These are phyloP conservation scores for Lagenorhynchus albirostris DNA, from an alignment of 2,113 vertebrate species.

Conservation along the genomic window DNA sequence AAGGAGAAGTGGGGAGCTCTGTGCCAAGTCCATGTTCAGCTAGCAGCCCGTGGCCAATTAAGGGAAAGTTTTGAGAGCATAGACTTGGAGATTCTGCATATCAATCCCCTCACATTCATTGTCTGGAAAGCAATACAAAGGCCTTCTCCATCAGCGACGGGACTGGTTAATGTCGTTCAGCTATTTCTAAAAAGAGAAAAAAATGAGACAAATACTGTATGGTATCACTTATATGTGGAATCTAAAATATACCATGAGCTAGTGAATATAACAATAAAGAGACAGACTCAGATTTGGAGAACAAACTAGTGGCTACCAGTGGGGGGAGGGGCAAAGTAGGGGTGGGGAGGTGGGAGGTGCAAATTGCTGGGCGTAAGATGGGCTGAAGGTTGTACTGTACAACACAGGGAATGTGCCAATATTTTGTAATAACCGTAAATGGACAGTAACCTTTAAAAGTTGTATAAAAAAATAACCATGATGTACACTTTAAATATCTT, in stretches of 20 bases:
- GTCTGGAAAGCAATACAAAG: neutral
- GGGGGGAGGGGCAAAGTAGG: neutral
- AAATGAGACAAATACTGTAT: neutral
- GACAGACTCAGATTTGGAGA: neutral
- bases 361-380: neutral
- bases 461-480: neutral
- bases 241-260: neutral
- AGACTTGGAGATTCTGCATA: neutral
- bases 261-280: neutral
- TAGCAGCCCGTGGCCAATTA: fast-evolving
- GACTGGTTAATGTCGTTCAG: neutral
- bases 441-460: neutral
- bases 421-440: neutral
- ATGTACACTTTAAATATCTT: neutral
- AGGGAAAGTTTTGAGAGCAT: neutral
- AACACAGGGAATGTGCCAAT: neutral
- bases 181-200: neutral
- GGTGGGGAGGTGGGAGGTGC: neutral
- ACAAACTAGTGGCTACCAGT: neutral
- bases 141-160: fast-evolving
- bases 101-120: neutral
- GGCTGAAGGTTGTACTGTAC: neutral
- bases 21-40: neutral
- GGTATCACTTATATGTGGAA: neutral
- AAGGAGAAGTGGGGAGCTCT: neutral